A percentile compares a stretch with the other conserved stretches of the same genome.
These are phyloP conservation scores for Metaphire vulgaris DNA, from an alignment of 1,140 invertebrate genomes.

Conservation along the genomic window DNA sequence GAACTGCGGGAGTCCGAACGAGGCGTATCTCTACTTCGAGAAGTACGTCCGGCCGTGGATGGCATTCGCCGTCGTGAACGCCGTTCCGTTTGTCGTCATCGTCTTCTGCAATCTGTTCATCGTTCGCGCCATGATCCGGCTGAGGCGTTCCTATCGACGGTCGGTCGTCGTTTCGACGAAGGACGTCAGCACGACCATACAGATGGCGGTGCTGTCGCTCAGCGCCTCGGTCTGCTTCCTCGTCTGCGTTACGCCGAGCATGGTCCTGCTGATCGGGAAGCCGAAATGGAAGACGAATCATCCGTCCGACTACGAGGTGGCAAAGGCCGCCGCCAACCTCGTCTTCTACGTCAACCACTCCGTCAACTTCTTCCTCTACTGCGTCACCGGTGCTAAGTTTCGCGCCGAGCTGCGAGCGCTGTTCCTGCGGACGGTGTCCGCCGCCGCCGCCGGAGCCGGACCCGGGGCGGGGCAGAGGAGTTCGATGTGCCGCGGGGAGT, in stretches of 20 bases:
- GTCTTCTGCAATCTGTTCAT: slow-evolving; percentile 29
- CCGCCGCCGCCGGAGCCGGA: no score
- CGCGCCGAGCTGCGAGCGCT: slow-evolving; percentile 24
- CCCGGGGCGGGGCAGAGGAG: no score
- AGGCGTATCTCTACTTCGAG: slow-evolving; percentile 25
- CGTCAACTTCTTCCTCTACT: slow-evolving; percentile 35
- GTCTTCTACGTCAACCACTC: slow-evolving; percentile 33
- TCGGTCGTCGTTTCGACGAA: not conserved
- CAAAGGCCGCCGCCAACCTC: slow-evolving; percentile 22
- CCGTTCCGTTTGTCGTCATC: slow-evolving; percentile 20
- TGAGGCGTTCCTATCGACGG: not conserved
- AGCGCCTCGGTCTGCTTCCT: slow-evolving; percentile 26
- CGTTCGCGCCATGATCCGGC: slow-evolving; percentile 10
- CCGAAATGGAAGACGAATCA: slow-evolving; percentile 17
- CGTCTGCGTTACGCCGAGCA: slow-evolving; percentile 25
- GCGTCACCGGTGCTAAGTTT: slow-evolving; percentile 32
- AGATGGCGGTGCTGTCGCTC: slow-evolving; percentile 27
- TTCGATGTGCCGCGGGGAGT: no score
- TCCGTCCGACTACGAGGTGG: slow-evolving; percentile 18
- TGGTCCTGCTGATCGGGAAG: slow-evolving; percentile 28
- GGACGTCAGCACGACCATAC: slow-evolving; percentile 11
- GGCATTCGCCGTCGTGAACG: slow-evolving; percentile 21
- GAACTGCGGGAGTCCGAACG: slow-evolving; percentile 24
- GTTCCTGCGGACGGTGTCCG: no score
- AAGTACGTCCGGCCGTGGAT: slow-evolving; percentile 30